Base-by-base conservation (phyloP, 2,888 invertebrate species). In the Prostheceraeus crozeri region DNA sequence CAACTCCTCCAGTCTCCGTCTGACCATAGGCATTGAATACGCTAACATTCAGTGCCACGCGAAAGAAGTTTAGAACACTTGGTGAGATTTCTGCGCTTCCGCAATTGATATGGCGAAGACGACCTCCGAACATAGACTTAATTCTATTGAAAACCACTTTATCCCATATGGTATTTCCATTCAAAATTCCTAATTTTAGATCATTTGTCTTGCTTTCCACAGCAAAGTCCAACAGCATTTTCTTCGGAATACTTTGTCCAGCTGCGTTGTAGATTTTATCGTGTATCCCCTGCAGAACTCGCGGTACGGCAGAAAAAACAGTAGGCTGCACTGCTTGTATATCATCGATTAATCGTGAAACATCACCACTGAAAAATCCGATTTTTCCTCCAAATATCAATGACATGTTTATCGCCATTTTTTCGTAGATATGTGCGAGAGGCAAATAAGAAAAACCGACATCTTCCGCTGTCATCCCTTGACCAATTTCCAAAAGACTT, bases 51-150 rank as follows among this genome's bases (percentile, higher is more conserved):
- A n/a, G n/a, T 23, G 93, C 88, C 75, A 89, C 89, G 64, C 96
- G 83, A 64, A 87, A 84, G 75, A 98, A 96, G 11, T 89, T 90
- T 35, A 94, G 82, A 8, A 96, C 91, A 71, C 87, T 87, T 48
- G 87, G 87, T 46, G 90, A 88, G 55, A 96, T 81, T 0, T 96
- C 96, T 0, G 96, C 96, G 0, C 93, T 91, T 0, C 93, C 94
- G 0, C 90, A 89, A 48, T 94, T 83, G 83, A 94, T 85, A 65
- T 93, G 81, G 64, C 90, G 83, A 53, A 96, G 79, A 60, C 85
- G 82, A 1, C 94, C 94, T 11, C 96, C 96, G 82, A 94, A 85
- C 35, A 86, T 85, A 67, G 88, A 87, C 74, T 91, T 90, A 35
- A 94, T 86, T 79, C 88, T 89, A 72, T 84, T 84, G 79, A 94